Percentiles rank a stretch among this genome's conserved stretches.
Conservation (phyloP, 2,888 invertebrate genomes). For the Diarsia mendica region DNA sequence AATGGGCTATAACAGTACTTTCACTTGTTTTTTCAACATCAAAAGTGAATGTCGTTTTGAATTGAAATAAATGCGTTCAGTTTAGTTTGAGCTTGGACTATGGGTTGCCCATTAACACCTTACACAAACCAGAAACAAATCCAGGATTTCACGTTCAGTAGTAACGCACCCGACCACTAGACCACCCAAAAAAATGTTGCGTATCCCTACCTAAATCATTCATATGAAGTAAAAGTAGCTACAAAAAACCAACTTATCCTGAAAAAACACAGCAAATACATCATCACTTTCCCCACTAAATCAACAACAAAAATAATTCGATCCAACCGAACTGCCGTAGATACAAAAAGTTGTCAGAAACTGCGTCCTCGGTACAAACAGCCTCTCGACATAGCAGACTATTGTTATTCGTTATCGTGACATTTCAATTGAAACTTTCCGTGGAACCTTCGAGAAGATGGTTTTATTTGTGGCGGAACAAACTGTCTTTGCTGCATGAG, state of each 20-base stretch:
- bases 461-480: slow-evolving; percentile 50
- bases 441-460: slow-evolving; percentile 60
- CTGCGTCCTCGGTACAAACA: slow-evolving; percentile 42
- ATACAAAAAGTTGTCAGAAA: slow-evolving; percentile 56
- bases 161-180: background rate
- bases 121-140: too few relatives aligned
- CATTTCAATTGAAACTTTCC: slow-evolving; percentile 76
- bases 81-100: too few relatives aligned
- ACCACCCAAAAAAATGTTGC: background rate
- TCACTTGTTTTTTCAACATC: too few relatives aligned
- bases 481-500: slow-evolving; percentile 54
- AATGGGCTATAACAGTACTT: too few relatives aligned
- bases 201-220: background rate
- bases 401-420: slow-evolving; percentile 75
- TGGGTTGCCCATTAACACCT: too few relatives aligned
- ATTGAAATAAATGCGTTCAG: too few relatives aligned
- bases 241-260: background rate
- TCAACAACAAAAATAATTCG: slow-evolving; percentile 49
- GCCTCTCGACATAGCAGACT: slow-evolving; percentile 54
- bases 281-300: slow-evolving; percentile 26
- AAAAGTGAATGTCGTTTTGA: too few relatives aligned
- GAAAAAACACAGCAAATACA: slow-evolving; percentile 12
- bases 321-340: slow-evolving; percentile 26
- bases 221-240: background rate
- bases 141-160: background rate